These are phyloP conservation scores for Acronicta aceris DNA, from an alignment of 2,888 invertebrate species.

Conservation along the genomic window DNA sequence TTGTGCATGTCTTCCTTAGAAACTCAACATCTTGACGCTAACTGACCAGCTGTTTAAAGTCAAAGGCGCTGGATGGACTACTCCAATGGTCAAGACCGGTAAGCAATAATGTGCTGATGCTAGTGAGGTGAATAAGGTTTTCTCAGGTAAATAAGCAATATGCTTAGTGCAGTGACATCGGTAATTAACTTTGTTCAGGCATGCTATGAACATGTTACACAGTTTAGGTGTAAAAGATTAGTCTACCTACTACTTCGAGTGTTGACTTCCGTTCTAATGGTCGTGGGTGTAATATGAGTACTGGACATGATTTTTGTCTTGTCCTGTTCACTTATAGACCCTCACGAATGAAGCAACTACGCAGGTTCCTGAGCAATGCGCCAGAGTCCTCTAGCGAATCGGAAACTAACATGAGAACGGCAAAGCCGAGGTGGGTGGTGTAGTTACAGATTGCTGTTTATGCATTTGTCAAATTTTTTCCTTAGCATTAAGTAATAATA, in stretches of 20 bases:
- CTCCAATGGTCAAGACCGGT: not conserved
- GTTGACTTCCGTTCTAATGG: not conserved
- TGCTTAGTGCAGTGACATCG: too few species aligned
- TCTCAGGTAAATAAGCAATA: too few species aligned
- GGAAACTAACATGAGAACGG: constrained; percentile 19
- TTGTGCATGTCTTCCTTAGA: too few species aligned
- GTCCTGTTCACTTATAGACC: constrained; percentile 40
- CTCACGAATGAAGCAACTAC: constrained; percentile 41
- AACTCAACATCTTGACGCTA: too few species aligned
- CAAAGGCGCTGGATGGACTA: not conserved
- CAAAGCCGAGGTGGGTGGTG: constrained; percentile 23
- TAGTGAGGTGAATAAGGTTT: not conserved
- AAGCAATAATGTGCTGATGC: not conserved
- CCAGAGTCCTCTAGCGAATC: constrained; percentile 25
- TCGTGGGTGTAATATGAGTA: not conserved
- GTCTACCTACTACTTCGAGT: not conserved
- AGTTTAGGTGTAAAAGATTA: not conserved
- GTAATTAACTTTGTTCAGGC: too few species aligned
- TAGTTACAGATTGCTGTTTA: not conserved
- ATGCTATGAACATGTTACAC: too few species aligned
- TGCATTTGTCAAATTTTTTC: not conserved
- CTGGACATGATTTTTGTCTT: constrained; percentile 27
- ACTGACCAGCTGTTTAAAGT: too few species aligned
- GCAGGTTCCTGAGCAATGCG: constrained; percentile 47
- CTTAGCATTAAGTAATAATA: too few species aligned